phyloP scores from a whole-genome alignment of 2,888 invertebrate species.

The Pristionchus mayeri region DNA sequence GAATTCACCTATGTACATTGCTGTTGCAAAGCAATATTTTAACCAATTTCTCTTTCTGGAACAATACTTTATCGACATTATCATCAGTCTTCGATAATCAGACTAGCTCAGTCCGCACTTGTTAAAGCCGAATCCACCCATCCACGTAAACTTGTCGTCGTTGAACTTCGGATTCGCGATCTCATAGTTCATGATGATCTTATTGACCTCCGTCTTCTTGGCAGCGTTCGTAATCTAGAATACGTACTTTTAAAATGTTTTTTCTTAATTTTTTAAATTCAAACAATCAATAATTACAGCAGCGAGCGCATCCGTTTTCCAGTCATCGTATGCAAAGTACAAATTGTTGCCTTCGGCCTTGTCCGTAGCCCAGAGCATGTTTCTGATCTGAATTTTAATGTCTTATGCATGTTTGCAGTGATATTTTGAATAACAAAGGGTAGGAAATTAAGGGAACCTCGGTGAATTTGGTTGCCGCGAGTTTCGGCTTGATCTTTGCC shows the following conservation, averaged over 20 bases:
- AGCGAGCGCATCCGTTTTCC: not conserved
- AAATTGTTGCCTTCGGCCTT: not conserved
- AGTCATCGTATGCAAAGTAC: not conserved
- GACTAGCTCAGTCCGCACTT: not conserved
- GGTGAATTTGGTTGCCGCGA: not conserved
- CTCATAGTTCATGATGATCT: slow-evolving; percentile 3
- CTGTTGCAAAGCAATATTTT: too few relatives aligned
- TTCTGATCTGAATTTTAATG: not conserved
- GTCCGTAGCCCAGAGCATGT: not conserved
- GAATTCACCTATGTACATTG: too few relatives aligned
- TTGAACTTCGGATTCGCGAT: not conserved
- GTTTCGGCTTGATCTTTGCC: slow-evolving; percentile 23
- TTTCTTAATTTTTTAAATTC: too few relatives aligned
- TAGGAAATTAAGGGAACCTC: not conserved
- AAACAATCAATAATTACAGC: not conserved
- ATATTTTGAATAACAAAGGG: not conserved
- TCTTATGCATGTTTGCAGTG: not conserved
- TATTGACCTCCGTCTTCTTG: not conserved
- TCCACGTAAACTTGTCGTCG: not conserved
- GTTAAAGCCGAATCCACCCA: not conserved
- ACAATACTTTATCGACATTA: too few relatives aligned
- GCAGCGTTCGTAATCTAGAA: slow-evolving; percentile 7
- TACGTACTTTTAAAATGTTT: too few relatives aligned
- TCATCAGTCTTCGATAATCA: too few relatives aligned
- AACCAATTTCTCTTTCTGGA: too few relatives aligned